Percentiles rank a stretch among this genome's conserved stretches.
These are phyloP conservation scores for Guaruba guarouba DNA, from an alignment of 2,113 vertebrate species.

Conservation along the genomic window DNA sequence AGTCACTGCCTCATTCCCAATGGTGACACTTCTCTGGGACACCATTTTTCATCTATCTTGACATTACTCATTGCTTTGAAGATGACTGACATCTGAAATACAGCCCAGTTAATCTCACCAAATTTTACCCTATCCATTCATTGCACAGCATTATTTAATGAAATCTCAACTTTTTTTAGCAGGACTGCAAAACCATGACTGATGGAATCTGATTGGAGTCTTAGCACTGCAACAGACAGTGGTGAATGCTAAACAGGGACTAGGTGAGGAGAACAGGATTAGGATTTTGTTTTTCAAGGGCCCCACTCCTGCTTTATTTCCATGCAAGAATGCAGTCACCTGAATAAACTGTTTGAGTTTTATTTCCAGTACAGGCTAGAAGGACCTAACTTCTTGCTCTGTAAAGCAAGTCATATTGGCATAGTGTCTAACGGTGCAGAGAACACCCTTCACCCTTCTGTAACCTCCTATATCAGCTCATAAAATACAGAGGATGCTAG, in stretches of 20 bases:
- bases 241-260: not conserved
- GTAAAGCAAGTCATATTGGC: not conserved
- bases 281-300: not conserved
- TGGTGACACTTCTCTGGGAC: not conserved
- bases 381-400: not conserved
- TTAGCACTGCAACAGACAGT: not conserved
- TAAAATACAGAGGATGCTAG: not conserved
- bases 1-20: conserved; percentile 1
- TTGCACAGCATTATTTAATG: conserved; percentile 35
- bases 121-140: conserved; percentile 41
- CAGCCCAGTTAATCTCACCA: conserved; percentile 55
- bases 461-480: not conserved
- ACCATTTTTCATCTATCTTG: conserved; percentile 29
- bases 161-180: conserved; percentile 33
- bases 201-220: conserved; percentile 4
- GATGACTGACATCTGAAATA: conserved; percentile 35
- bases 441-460: not conserved
- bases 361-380: not conserved
- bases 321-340: not conserved
- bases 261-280: not conserved
- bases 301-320: not conserved
- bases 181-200: not conserved
- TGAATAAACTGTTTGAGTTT: not conserved
- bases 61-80: conserved; percentile 52
- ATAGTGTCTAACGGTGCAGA: not conserved